A percentile compares a stretch with the other conserved stretches of the same genome.
These are phyloP conservation scores for Lemur catta DNA, from an alignment of 2,797 vertebrate species.

Conservation along the genomic window DNA sequence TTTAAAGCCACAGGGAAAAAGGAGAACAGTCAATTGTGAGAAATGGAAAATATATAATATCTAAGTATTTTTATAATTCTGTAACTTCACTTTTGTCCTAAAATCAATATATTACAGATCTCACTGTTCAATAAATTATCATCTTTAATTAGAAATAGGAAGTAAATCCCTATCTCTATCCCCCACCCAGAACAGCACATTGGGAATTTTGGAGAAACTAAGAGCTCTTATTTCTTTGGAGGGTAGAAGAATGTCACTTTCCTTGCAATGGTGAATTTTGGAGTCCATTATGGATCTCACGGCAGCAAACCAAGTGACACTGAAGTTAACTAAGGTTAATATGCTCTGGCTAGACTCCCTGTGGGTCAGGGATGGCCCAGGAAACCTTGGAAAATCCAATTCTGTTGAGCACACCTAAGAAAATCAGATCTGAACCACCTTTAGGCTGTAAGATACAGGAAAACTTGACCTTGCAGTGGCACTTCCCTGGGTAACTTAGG, in stretches of 20 bases:
- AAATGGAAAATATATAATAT: conserved; percentile 4
- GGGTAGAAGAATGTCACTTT: background rate
- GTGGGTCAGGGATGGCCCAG: background rate
- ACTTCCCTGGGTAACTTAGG: conserved; percentile 1
- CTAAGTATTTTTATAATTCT: conserved; percentile 37
- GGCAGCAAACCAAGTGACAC: background rate
- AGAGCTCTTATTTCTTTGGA: background rate
- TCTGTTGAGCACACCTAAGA: background rate
- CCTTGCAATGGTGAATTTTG: background rate
- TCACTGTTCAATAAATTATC: background rate
- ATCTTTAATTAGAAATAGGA: conserved; percentile 17
- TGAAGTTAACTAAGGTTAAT: background rate
- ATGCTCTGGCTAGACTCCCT: background rate
- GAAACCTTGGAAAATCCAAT: background rate
- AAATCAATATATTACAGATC: conserved; percentile 21
- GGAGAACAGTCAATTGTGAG: background rate
- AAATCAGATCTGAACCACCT: background rate
- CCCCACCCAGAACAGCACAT: background rate
- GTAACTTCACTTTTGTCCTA: conserved; percentile 46
- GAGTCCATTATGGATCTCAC: background rate
- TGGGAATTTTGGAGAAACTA: background rate
- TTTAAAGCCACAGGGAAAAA: conserved; percentile 46
- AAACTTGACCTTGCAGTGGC: background rate
- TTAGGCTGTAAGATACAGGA: background rate
- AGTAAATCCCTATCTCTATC: background rate